phyloP scores from a whole-genome alignment of 30 jellyfish, hydroid and myxozoan genomes.

The Hydra vulgaris region DNA sequence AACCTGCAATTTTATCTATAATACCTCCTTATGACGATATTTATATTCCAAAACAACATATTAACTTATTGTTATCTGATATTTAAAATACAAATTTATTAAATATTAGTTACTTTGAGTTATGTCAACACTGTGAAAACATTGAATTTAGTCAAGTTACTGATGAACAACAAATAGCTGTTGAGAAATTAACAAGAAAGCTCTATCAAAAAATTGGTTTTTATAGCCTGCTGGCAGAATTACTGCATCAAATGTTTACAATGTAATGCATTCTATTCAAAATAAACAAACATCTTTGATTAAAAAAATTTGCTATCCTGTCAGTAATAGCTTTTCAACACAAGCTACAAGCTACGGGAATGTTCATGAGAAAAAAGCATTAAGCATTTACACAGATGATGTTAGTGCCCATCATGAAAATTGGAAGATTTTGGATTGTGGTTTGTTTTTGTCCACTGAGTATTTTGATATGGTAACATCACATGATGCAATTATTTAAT shows the following conservation, averaged over 20 bases:
- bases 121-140: background rate
- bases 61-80: background rate
- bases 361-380: background rate
- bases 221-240: slow-evolving; percentile 1
- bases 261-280: slow-evolving; percentile 12
- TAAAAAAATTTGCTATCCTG: slow-evolving; percentile 5
- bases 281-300: slow-evolving; percentile 2
- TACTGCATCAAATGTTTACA: slow-evolving; percentile 14
- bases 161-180: background rate
- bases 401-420: background rate
- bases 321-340: background rate
- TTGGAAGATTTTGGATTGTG: background rate
- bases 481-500: background rate
- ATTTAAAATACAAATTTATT: background rate
- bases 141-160: slow-evolving; percentile 1
- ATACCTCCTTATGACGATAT: slow-evolving; percentile 10
- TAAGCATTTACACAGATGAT: background rate
- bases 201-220: background rate
- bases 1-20: slow-evolving; percentile 7
- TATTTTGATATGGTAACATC: background rate
- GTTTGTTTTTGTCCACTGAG: background rate
- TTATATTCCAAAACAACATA: background rate
- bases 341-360: slow-evolving; percentile 2
- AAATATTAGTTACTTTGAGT: background rate
- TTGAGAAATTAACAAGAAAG: slow-evolving; percentile 18